Conservation (phyloP, 2,888 invertebrate species). For the Eustalomyia histrio region DNA sequence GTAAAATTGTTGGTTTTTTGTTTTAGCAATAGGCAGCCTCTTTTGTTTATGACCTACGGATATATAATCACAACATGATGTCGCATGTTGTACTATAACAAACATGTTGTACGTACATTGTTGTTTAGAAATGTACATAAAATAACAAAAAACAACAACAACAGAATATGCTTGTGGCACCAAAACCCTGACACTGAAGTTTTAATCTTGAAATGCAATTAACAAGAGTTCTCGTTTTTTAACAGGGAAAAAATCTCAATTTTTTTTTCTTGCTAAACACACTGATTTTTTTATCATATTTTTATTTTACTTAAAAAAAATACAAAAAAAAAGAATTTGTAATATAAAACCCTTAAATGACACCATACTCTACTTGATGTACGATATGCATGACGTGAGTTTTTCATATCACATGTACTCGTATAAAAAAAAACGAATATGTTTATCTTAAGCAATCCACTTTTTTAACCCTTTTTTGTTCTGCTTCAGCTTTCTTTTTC, state of each 20-base stretch:
- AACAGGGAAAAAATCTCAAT: neutral
- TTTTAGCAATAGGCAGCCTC: slow-evolving; percentile 29
- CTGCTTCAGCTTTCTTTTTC: slow-evolving; percentile 16
- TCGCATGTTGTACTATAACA: slow-evolving; percentile 48
- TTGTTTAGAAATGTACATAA: slow-evolving; percentile 39
- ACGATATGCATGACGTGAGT: neutral
- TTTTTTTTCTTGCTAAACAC: slow-evolving; percentile 34
- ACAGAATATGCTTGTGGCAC: slow-evolving; percentile 60
- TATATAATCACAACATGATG: slow-evolving; percentile 61
- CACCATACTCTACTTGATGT: slow-evolving; percentile 37
- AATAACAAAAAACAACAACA: slow-evolving; percentile 24
- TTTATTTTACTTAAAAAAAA: slow-evolving; percentile 22
- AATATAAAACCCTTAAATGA: slow-evolving; percentile 58
- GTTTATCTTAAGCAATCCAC: slow-evolving; percentile 33
- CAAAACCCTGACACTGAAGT: slow-evolving; percentile 66
- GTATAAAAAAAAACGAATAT: neutral
- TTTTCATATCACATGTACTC: neutral
- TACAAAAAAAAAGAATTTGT: neutral
- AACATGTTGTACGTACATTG: slow-evolving; percentile 38
- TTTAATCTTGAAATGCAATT: slow-evolving; percentile 66
- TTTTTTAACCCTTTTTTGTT: slow-evolving; percentile 26
- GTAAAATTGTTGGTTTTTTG: neutral
- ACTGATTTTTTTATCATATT: slow-evolving; percentile 15
- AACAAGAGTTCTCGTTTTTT: slow-evolving; percentile 52
- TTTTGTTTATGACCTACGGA: slow-evolving; percentile 65